Evolutionary conservation across 2,113 vertebrate genomes (phyloP).

Genomic region (Psephotus haematonotus): DNA sequence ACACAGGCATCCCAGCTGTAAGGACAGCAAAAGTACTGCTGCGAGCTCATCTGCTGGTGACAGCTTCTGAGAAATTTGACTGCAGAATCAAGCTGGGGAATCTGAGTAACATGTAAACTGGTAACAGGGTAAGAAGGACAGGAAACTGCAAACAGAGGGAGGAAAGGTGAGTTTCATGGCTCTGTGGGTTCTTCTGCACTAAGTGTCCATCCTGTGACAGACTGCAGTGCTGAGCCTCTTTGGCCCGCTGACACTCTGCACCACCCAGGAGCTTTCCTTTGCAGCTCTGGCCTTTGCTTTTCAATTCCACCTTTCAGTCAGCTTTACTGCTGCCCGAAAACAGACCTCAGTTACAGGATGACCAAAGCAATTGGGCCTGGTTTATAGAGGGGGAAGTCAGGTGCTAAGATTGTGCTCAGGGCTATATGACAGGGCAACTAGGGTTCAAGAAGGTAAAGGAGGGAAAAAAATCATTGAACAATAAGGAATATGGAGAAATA

Average conservation of each 20-base stretch:
- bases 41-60: not conserved
- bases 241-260: not conserved
- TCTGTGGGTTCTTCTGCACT: not conserved
- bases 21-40: not conserved
- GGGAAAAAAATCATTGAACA: not conserved
- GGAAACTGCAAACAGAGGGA: not conserved
- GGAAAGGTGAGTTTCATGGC: not conserved
- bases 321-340: not conserved
- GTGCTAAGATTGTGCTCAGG: not conserved
- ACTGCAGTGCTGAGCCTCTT: not conserved
- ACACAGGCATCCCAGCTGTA: not conserved
- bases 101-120: not conserved
- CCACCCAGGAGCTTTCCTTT: not conserved
- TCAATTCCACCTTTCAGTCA: not conserved
- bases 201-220: not conserved
- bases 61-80: not conserved
- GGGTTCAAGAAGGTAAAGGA: not conserved
- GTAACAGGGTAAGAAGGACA: not conserved
- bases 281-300: not conserved
- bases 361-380: not conserved
- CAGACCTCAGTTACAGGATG: not conserved
- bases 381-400: not conserved
- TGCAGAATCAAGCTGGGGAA: not conserved
- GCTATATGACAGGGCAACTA: not conserved
- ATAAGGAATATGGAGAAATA: constrained; percentile 21